These are phyloP conservation scores for Aphelocoma californica DNA, from an alignment of 2,797 vertebrate species.

Conservation along the genomic window DNA sequence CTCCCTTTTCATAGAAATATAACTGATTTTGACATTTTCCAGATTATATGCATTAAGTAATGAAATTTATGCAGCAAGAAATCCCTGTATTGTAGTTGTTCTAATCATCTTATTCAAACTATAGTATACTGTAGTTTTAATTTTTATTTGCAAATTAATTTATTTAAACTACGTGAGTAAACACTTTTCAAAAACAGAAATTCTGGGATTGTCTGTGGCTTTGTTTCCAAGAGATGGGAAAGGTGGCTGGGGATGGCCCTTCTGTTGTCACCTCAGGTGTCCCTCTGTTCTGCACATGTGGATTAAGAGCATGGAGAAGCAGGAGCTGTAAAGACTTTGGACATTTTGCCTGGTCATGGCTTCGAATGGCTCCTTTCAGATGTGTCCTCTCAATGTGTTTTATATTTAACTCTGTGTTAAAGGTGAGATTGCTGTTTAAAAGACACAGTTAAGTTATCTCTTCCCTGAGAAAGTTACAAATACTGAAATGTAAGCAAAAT, in stretches of 20 bases:
- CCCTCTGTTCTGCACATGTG: not conserved
- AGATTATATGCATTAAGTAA: slow-evolving; percentile 69
- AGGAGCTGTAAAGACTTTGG: not conserved
- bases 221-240: slow-evolving; percentile 26
- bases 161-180: slow-evolving; percentile 78
- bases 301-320: not conserved
- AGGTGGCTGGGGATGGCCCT: not conserved
- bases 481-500: not conserved
- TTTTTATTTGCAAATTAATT: slow-evolving; percentile 82
- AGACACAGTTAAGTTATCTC: not conserved
- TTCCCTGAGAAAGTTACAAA: not conserved
- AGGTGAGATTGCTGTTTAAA: not conserved
- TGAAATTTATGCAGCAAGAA: slow-evolving; percentile 71
- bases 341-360: not conserved
- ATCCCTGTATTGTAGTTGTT: slow-evolving; percentile 76
- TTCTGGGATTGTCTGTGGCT: slow-evolving; percentile 61
- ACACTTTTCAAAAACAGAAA: slow-evolving; percentile 75
- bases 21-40: slow-evolving; percentile 71
- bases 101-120: slow-evolving; percentile 75
- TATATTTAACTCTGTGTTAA: not conserved
- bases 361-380: not conserved
- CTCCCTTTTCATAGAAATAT: slow-evolving; percentile 70
- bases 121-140: slow-evolving; percentile 76
- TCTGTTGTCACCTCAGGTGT: not conserved
- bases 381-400: not conserved